Base-by-base conservation (phyloP, 2,797 vertebrate species). In the Nyctibius grandis region DNA sequence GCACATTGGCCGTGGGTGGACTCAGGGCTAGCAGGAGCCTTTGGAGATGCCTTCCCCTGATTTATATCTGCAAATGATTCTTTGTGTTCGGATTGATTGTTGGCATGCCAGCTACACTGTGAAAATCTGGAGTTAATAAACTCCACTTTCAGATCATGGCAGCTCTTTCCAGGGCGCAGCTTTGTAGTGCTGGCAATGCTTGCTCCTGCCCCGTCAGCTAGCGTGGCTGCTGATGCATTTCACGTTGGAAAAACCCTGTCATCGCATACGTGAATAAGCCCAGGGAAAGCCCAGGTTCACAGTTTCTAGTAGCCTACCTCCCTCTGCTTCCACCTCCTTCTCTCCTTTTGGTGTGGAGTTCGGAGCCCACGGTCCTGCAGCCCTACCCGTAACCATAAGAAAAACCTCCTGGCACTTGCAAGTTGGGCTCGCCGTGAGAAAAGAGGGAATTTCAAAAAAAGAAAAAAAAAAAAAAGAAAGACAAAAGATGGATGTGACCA, bases 41-140 rank as follows among this genome's bases (percentile, higher is more conserved):
- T 85, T 91, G 94, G 89, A 96, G 96, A 97, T 88, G 82, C 89
- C 80, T 97, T 96, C 94, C 96, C 88, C 94, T 95, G 94, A 95
- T 97, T 96, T 95, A 50, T 88, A 94, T 96, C 94, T 94, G 94
- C 92, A 81, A 97, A 93, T 44, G 93, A 85, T 85, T 93, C 91
- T 91, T 96, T 95, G 94, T 93, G 73, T 73, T 86, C 9, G 1
- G 82, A 65, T 87, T 48, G 11, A 94, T 73, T 97, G 96, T 94
- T 93, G 93, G 93, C 44, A 3, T 82, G 91, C 78, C 83, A 91
- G 91, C 88, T 92, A 85, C 84, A 44, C 89, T 96, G 94, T 76
- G 67, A 44, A 82, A 96, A 95, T 96, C 96, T 97, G 96, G 94
- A 97, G 90, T 97, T 97, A 96, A 97, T 98, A 91, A 97, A 96